Evolutionary conservation across 2,888 invertebrate species (phyloP), one percentile per base, ranked within the genome.

Genomic region (Macaria liturata): DNA sequence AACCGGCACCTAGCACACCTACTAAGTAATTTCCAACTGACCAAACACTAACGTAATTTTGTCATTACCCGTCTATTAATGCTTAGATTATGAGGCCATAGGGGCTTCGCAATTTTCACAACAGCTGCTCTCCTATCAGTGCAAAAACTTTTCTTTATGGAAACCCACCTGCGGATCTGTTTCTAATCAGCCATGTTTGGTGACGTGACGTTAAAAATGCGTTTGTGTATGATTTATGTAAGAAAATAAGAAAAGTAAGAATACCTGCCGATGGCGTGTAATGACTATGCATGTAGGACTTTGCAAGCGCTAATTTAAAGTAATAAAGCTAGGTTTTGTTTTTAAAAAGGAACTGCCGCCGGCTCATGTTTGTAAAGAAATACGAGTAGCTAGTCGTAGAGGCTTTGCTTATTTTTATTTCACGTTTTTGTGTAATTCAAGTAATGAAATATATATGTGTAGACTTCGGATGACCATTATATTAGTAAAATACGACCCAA

Each of bases 11-110:
- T 43, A 20, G 20, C 47, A 4, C 39, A 4, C 49, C 50, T 59
- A 55, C 66, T 72, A 75, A 66, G 76, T 86, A 86, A 86, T 85
- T 86, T 79, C 81, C 65, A 74, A 84, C 83, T 84, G 84, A 79
- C 85, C 88, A 84, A 88, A 89, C 83, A 77, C 75, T 34, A 54
- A 47, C 62, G 57, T 63, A 89, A 88, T 88, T 88, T 85, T 86
- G 86, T 88, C 89, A 88, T 91, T 90, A 90, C 85, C 84, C 77
- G 84, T 84, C 85, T 89, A 91, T 90, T 91, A 88, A 90, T 91
- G 83, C 83, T 81, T 85, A 86, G 88, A 87, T 90, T 90, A 90
- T 87, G 83, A 71, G 73, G 76, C 76, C 70, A 91, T 91, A 91
- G 83, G 91, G 91, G 91, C 88, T 83, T 48, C 20, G 89, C 84